Conservation (phyloP, 2,888 invertebrate species). For the Anticlea derivata region DNA sequence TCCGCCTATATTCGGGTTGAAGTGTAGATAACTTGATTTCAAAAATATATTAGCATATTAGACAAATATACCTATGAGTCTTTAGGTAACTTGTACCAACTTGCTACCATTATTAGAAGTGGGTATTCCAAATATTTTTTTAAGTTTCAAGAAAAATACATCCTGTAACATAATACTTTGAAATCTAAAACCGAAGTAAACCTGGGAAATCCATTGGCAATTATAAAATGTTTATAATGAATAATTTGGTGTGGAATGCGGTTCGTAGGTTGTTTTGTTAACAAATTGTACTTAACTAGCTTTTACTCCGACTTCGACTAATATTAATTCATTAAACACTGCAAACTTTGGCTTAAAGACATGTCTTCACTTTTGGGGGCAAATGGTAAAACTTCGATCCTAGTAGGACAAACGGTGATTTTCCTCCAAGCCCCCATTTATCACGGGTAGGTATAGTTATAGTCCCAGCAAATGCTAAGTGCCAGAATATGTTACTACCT, state of each 20-base stretch:
- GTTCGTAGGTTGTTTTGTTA: constrained; percentile 32
- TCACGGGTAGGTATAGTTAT: too few species aligned
- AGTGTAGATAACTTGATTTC: neutral
- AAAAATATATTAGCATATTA: too few species aligned
- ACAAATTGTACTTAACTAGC: constrained; percentile 21
- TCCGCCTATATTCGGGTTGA: constrained; percentile 6
- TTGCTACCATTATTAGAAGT: neutral
- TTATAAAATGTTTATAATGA: constrained; percentile 35
- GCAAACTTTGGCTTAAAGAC: neutral
- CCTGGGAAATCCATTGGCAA: constrained; percentile 39
- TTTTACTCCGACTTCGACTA: constrained; percentile 16
- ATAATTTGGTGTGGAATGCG: constrained; percentile 37
- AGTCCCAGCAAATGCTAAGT: too few species aligned
- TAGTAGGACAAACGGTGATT: too few species aligned
- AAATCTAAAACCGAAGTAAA: constrained; percentile 36
- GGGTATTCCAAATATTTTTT: constrained; percentile 21
- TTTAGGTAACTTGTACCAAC: too few species aligned
- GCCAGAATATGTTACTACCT: too few species aligned
- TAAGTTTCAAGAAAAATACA: constrained; percentile 16
- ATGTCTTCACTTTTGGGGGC: neutral
- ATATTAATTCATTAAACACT: neutral
- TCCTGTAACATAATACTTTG: constrained; percentile 37
- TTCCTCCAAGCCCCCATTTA: too few species aligned
- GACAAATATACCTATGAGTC: too few species aligned
- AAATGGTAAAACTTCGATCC: too few species aligned